Evolutionary conservation across 1,140 invertebrate genomes (phyloP).

Genomic region (Bombus balteatus): DNA sequence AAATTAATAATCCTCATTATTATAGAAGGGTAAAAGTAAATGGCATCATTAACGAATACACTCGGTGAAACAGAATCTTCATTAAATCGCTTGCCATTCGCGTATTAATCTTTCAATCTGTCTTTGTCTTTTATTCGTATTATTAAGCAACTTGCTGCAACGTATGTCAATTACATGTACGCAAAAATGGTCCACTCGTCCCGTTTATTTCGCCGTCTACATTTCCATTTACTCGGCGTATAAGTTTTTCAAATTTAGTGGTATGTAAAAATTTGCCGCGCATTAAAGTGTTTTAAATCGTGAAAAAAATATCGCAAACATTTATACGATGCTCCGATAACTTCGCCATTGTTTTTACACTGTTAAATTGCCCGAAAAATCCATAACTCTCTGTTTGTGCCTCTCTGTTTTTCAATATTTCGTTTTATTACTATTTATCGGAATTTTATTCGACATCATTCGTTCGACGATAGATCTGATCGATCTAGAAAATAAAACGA

Average conservation of each 20-base stretch:
- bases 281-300: neutral
- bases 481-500: no score
- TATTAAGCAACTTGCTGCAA: neutral
- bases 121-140: neutral
- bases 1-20: constrained; percentile 18
- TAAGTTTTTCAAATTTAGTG: neutral
- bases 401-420: neutral
- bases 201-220: neutral
- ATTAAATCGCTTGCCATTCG: no score
- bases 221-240: neutral
- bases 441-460: neutral
- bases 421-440: neutral
- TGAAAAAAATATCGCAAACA: neutral
- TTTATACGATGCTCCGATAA: neutral
- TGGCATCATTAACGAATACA: constrained; percentile 7
- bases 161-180: neutral
- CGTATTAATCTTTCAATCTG: neutral
- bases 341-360: no score
- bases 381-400: neutral
- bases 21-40: neutral
- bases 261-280: neutral
- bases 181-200: neutral
- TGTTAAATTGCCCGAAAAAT: neutral
- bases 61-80: neutral
- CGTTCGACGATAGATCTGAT: no score